Base-by-base conservation (phyloP, 2,888 invertebrate species). In the Dasypogon diadema region DNA sequence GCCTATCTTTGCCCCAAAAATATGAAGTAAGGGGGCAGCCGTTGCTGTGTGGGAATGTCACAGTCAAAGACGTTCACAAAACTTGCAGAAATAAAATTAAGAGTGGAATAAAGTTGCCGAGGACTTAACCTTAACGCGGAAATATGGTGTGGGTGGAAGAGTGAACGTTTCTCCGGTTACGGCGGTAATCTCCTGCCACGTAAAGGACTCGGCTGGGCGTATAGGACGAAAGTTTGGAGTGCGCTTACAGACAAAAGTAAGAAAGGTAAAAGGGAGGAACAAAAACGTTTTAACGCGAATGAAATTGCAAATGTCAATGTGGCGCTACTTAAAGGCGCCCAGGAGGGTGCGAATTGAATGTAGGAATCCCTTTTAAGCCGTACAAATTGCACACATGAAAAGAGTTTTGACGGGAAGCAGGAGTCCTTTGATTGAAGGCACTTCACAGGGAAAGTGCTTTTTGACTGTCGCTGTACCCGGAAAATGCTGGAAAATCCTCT, bases 231-330 rank as follows among this genome's bases (percentile, higher is more conserved):
- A n/a, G 6, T 42, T 14, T 68, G 24, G 48, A 76, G 56, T 21
- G 70, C 51, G 26, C 60, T 34, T 54, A 21, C 16, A 18, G 54
- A 46, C 30, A 63, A 63, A 60, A 26, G 21, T 58, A 22, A 26
- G 34, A 51, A 21, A 73, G 24, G 73, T 54, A 63, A 56, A 37
- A 54, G 63, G 56, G 68, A 56, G 65, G 42, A 73, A 56, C 55
- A 74, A 72, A 76, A 72, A 58, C 65, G 68, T 74, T 74, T 76
- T 76, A 76, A 74, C 76, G 74, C 56, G 76, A 76, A 76, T 74
- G 73, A 76, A 68, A 76, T 76, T 76, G 73, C 74, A 65, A 76
- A 72, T 74, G 76, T 55, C 74, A 63, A 63, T 63, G 76, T 26
- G 48, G 22, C 37, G 73, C 76, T 73, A 73, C 73, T 76, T 76